A percentile compares a stretch with the other conserved stretches of the same genome.
phyloP scores from a whole-genome alignment of 2,113 vertebrate species.

The Sylvietta virens region DNA sequence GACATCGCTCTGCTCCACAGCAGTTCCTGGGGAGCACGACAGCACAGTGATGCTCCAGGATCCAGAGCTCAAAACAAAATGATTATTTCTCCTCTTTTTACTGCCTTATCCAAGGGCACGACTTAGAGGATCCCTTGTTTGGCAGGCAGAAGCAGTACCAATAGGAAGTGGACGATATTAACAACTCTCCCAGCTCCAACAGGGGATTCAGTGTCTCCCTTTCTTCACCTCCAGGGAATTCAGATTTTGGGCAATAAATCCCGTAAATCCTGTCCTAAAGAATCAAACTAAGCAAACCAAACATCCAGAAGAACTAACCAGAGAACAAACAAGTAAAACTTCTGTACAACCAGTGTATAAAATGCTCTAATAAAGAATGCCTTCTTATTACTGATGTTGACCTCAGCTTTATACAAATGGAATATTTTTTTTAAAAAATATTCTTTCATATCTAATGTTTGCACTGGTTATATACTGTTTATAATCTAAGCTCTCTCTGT shows the following conservation, averaged over 20 bases:
- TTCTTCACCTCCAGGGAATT: background rate
- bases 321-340: background rate
- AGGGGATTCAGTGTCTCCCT: background rate
- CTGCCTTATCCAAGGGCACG: background rate
- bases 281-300: background rate
- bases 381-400: background rate
- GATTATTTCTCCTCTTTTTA: background rate
- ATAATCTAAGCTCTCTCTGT: background rate
- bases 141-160: background rate
- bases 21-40: fast-evolving
- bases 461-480: background rate
- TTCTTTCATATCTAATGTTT: background rate
- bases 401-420: background rate
- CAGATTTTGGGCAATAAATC: background rate
- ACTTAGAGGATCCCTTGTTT: background rate
- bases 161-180: background rate
- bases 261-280: background rate
- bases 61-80: background rate
- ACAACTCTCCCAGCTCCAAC: background rate
- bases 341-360: background rate
- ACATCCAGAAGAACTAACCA: background rate
- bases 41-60: background rate
- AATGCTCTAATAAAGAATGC: background rate
- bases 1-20: fast-evolving
- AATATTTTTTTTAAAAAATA: background rate